Conservation (phyloP, 1,140 invertebrate species). For the Drosophila virilis region DNA sequence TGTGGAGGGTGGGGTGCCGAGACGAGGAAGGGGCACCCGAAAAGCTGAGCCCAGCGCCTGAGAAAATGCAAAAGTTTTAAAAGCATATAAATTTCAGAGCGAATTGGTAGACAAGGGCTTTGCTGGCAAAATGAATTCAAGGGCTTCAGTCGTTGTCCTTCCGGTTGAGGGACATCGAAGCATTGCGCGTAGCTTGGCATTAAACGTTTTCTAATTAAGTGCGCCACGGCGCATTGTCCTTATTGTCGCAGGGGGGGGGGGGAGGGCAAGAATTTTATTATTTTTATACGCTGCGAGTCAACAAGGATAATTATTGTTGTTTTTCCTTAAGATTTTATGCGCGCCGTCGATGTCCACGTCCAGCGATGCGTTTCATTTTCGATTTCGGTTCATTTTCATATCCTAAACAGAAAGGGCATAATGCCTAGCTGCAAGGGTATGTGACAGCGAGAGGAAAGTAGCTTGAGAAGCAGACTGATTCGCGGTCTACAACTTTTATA, state of each 20-base stretch:
- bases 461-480: too few species aligned
- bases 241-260: constrained; percentile 15
- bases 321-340: constrained; percentile 55
- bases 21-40: too few species aligned
- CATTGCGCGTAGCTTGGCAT: constrained; percentile 49
- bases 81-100: constrained; percentile 34
- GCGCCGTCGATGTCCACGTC: constrained; percentile 30
- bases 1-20: too few species aligned
- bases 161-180: constrained; percentile 48
- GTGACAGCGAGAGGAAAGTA: too few species aligned
- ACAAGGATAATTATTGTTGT: constrained; percentile 77
- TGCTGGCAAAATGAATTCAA: constrained; percentile 28
- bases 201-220: constrained; percentile 83
- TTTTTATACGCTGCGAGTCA: constrained; percentile 56
- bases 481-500: too few species aligned
- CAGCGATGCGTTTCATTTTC: constrained; percentile 65
- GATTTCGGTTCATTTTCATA: constrained; percentile 18
- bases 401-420: too few species aligned
- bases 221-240: constrained; percentile 48
- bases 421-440: too few species aligned
- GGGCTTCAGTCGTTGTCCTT: constrained; percentile 40
- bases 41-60: background rate
- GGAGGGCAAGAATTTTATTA: constrained; percentile 58
- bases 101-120: constrained; percentile 1
- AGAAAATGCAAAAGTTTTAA: constrained; percentile 25